Conservation (phyloP, 2,797 vertebrate species). For the Microhierax caerulescens region DNA sequence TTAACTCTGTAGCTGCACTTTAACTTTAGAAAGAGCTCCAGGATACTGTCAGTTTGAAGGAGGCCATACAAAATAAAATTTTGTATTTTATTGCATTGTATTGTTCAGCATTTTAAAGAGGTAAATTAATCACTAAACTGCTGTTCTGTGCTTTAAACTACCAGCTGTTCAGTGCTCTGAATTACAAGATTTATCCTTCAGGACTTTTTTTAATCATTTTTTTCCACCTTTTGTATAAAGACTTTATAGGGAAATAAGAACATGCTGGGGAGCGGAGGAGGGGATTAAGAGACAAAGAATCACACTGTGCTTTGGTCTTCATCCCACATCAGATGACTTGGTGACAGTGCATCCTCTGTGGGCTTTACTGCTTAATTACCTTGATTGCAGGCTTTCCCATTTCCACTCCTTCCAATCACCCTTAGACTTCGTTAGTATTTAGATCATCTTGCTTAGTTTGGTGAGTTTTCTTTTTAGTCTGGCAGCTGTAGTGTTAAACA, state of each 20-base stretch:
- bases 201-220: constrained; percentile 43
- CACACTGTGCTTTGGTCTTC: constrained; percentile 45
- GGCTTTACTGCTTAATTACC: constrained; percentile 70
- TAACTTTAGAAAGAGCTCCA: constrained; percentile 29
- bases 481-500: constrained; percentile 35
- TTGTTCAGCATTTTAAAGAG: constrained; percentile 77
- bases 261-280: constrained; percentile 34
- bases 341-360: constrained; percentile 56
- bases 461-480: neutral
- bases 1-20: constrained; percentile 40
- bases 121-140: constrained; percentile 78
- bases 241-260: constrained; percentile 60
- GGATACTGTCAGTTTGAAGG: neutral
- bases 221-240: constrained; percentile 27
- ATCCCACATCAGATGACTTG: constrained; percentile 50
- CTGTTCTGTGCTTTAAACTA: constrained; percentile 74
- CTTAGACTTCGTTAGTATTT: constrained; percentile 42
- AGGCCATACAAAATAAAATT: constrained; percentile 26
- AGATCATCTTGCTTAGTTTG: neutral
- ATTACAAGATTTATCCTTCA: constrained; percentile 77
- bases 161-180: constrained; percentile 76
- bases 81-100: constrained; percentile 47
- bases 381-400: constrained; percentile 39
- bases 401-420: constrained; percentile 24
- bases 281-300: constrained; percentile 49